Conservation (phyloP, 2,888 invertebrate genomes). For the Gibbula magus region DNA sequence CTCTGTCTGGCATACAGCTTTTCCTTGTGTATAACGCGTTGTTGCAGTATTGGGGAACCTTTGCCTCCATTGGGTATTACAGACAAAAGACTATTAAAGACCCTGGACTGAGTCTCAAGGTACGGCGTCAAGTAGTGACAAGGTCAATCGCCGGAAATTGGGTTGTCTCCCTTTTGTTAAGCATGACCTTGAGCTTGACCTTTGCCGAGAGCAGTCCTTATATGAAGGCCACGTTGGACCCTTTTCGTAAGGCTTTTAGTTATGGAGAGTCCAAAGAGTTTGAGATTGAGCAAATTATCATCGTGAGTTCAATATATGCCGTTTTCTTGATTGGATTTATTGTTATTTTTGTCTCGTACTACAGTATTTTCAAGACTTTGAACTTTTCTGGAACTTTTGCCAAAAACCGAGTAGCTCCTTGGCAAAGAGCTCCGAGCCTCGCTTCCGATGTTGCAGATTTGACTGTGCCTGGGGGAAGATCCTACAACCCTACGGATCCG, state of each 20-base stretch:
- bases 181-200: slow-evolving; percentile 57
- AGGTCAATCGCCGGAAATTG: slow-evolving; percentile 62
- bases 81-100: slow-evolving; percentile 61
- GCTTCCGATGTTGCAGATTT: slow-evolving; percentile 52
- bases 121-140: slow-evolving; percentile 61
- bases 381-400: slow-evolving; percentile 53
- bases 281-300: slow-evolving; percentile 46
- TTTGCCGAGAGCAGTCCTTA: slow-evolving; percentile 47
- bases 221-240: slow-evolving; percentile 53
- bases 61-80: slow-evolving; percentile 69
- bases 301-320: slow-evolving; percentile 49
- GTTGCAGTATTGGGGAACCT: slow-evolving; percentile 68
- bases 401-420: slow-evolving; percentile 58
- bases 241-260: slow-evolving; percentile 38
- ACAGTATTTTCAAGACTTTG: slow-evolving; percentile 60
- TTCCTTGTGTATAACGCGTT: slow-evolving; percentile 62
- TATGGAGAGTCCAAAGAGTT: background rate
- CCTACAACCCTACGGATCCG: slow-evolving; percentile 31
- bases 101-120: slow-evolving; percentile 55
- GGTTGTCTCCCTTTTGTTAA: slow-evolving; percentile 58
- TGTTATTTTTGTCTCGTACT: slow-evolving; percentile 58
- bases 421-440: slow-evolving; percentile 46
- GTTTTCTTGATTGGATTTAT: slow-evolving; percentile 51
- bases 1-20: slow-evolving; percentile 60
- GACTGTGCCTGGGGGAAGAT: slow-evolving; percentile 7